A percentile compares a stretch with the other conserved stretches of the same genome.
phyloP scores from a whole-genome alignment of 2,888 invertebrate species.

The Drosophila histrio region DNA sequence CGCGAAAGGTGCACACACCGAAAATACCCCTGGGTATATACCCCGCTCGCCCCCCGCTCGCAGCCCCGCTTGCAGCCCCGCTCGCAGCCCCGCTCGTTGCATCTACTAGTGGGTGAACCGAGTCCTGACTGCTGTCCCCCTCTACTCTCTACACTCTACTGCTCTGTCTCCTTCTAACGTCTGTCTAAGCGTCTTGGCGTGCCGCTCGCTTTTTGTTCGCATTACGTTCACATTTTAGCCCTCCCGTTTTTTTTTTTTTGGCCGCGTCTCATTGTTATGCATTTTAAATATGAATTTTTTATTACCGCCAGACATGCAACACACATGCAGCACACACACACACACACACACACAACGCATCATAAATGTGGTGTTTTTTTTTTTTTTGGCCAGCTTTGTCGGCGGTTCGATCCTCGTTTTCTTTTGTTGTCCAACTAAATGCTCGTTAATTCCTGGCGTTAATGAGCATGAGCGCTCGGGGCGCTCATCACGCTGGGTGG shows the following conservation, averaged over 20 bases:
- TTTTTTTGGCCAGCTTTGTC: background rate
- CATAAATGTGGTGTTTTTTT: background rate
- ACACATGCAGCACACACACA: background rate
- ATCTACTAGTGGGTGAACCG: conserved; percentile 21
- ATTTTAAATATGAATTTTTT: conserved; percentile 76
- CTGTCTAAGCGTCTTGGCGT: conserved; percentile 49
- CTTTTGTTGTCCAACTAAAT: conserved; percentile 59
- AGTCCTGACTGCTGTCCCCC: background rate
- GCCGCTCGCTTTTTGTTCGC: conserved; percentile 50
- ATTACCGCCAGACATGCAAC: conserved; percentile 67
- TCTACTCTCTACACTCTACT: background rate
- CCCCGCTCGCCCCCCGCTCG: background rate
- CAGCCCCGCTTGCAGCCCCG: background rate
- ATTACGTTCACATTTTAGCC: background rate
- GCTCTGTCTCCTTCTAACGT: conserved; percentile 1
- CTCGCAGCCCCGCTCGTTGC: no score
- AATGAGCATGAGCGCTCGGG: conserved; percentile 61
- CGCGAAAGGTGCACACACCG: conserved; percentile 48
- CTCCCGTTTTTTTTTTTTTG: background rate
- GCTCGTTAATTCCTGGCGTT: conserved; percentile 71
- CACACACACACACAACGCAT: background rate
- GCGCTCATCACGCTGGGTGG: conserved; percentile 46
- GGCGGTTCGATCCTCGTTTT: conserved; percentile 26
- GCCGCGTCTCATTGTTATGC: conserved; percentile 70
- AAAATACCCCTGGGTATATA: background rate